Percentiles rank a stretch among this genome's conserved stretches.
Conservation (phyloP, 2,888 invertebrate genomes). For the Leptopilina myrica region DNA sequence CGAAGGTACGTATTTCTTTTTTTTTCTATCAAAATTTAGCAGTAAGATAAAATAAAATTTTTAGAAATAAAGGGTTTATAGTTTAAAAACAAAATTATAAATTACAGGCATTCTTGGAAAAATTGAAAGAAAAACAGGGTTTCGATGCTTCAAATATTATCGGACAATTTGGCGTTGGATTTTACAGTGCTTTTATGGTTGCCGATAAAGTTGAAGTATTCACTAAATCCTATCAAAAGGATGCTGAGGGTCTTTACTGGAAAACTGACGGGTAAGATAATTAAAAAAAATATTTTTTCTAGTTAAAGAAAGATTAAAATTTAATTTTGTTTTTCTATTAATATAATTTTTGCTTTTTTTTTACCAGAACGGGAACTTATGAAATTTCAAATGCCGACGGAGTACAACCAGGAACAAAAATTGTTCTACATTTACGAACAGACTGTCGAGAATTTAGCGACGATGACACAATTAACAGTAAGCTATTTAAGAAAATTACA, state of each 20-base stretch:
- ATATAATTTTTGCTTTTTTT: too few species aligned
- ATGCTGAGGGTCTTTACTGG: slow-evolving; percentile 90
- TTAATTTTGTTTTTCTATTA: not conserved
- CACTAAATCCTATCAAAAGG: slow-evolving; percentile 84
- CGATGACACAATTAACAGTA: slow-evolving; percentile 88
- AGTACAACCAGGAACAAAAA: slow-evolving; percentile 93
- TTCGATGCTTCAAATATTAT: slow-evolving; percentile 88
- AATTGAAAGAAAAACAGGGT: slow-evolving; percentile 84
- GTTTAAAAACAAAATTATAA: too few species aligned
- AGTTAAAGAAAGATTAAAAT: too few species aligned
- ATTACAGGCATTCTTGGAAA: slow-evolving; percentile 87
- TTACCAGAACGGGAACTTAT: slow-evolving; percentile 87
- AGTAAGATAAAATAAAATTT: too few species aligned
- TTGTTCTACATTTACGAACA: slow-evolving; percentile 91
- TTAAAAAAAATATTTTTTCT: not conserved
- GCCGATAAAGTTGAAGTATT: slow-evolving; percentile 96
- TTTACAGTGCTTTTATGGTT: slow-evolving; percentile 98
- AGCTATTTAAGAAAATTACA: too few species aligned
- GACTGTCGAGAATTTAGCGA: slow-evolving; percentile 94
- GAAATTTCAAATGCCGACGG: slow-evolving; percentile 92
- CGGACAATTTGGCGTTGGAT: slow-evolving; percentile 99
- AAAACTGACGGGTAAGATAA: slow-evolving; percentile 88
- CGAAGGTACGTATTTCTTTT: slow-evolving; percentile 80
- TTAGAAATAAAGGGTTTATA: too few species aligned
- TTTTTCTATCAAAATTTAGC: too few species aligned